These are phyloP conservation scores for Hippocampus abdominalis DNA, from an alignment of 2,113 vertebrate genomes.

Conservation along the genomic window DNA sequence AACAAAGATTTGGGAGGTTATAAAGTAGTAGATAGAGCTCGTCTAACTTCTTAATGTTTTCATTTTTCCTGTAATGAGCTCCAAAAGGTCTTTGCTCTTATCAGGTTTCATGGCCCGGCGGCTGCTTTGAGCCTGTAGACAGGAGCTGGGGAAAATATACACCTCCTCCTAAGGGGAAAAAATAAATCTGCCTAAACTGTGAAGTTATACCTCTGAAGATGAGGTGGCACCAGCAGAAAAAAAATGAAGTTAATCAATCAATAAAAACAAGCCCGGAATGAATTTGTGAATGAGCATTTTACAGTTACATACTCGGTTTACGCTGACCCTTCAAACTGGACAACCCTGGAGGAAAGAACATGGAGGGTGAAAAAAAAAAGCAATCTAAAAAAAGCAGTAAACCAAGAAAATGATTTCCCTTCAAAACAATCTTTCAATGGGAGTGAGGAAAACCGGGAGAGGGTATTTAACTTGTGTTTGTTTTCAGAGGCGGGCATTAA, in stretches of 20 bases:
- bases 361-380: not conserved
- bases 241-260: too few relatives aligned
- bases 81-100: not conserved
- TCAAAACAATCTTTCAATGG: not conserved
- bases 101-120: not conserved
- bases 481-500: too few relatives aligned
- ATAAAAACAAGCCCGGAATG: not conserved
- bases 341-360: not conserved
- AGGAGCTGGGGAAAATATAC: not conserved
- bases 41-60: too few relatives aligned
- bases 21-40: too few relatives aligned
- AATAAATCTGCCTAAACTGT: not conserved
- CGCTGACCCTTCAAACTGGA: not conserved
- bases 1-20: too few relatives aligned
- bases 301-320: not conserved
- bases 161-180: not conserved
- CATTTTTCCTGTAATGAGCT: too few relatives aligned
- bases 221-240: conserved; percentile 12
- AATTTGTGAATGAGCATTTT: conserved; percentile 29
- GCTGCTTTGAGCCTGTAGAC: not conserved
- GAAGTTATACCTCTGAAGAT: conserved; percentile 31
- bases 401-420: not conserved
- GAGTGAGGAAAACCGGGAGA: not conserved
- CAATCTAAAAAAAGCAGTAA: not conserved
- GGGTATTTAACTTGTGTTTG: too few relatives aligned